A percentile compares a stretch with the other conserved stretches of the same genome.
phyloP scores from a whole-genome alignment of 1,140 invertebrate species.

The Reticulitermes speratus region DNA sequence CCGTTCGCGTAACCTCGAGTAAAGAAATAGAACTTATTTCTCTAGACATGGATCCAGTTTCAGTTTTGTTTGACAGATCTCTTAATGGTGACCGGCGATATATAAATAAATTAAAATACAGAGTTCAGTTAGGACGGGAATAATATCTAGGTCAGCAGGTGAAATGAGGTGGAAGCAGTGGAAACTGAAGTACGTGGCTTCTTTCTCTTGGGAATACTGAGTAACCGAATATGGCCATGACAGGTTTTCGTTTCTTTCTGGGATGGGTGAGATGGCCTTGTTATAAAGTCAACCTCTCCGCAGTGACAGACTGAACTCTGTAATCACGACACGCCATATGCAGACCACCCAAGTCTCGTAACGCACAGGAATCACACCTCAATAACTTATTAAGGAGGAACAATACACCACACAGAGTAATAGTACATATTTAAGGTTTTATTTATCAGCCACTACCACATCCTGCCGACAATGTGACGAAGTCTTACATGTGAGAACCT shows the following conservation, averaged over 20 bases:
- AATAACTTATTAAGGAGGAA: neutral
- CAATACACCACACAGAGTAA: neutral
- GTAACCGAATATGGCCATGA: neutral
- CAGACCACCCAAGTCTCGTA: neutral
- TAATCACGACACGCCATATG: neutral
- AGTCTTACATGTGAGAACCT: neutral
- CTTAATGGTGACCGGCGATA: neutral
- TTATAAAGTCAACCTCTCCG: neutral
- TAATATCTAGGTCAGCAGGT: constrained; percentile 15
- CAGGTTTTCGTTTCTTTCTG: neutral
- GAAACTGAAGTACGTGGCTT: neutral
- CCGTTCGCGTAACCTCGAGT: too few relatives aligned
- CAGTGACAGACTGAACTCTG: neutral
- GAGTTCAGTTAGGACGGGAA: neutral
- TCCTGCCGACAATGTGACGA: neutral
- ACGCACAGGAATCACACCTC: neutral
- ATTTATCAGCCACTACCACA: neutral
- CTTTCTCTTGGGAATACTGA: neutral
- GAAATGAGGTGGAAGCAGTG: neutral
- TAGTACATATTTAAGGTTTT: neutral
- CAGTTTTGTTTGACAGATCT: neutral
- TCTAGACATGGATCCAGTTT: neutral
- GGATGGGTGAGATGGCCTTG: neutral
- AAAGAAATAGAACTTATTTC: neutral
- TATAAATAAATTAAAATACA: neutral